These are phyloP conservation scores for Thaumatotibia leucotreta DNA, from an alignment of 1,140 invertebrate species.

Conservation along the genomic window DNA sequence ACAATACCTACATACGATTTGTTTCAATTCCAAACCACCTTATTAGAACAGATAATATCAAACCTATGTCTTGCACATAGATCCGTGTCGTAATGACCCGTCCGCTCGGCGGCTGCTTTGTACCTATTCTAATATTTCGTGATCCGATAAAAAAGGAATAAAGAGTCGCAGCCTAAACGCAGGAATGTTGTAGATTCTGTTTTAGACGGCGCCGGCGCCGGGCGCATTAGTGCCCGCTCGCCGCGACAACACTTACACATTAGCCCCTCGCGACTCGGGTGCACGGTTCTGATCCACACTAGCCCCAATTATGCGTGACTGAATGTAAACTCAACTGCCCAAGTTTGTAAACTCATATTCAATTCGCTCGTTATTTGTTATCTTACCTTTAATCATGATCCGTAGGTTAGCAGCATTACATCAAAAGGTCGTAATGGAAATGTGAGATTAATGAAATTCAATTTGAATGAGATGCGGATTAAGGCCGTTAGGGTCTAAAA, in stretches of 20 bases:
- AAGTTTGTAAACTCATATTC: background rate
- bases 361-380: background rate
- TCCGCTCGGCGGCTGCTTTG: slow-evolving; percentile 46
- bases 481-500: background rate
- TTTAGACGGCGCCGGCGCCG: slow-evolving; percentile 69
- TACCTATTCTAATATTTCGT: slow-evolving; percentile 64
- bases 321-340: background rate
- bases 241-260: slow-evolving; percentile 57
- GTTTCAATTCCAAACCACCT: background rate
- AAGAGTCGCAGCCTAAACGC: slow-evolving; percentile 58
- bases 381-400: background rate
- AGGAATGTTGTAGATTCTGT: slow-evolving; percentile 67
- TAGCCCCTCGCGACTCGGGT: slow-evolving; percentile 32
- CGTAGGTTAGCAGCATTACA: background rate
- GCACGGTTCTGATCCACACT: background rate
- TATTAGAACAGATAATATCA: background rate
- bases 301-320: background rate
- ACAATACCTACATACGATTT: background rate
- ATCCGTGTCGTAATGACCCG: background rate
- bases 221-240: slow-evolving; percentile 55
- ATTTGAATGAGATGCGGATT: background rate
- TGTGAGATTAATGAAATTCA: background rate
- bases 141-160: slow-evolving; percentile 71
- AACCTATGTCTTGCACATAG: background rate
- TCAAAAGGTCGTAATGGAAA: background rate